A percentile compares a stretch with the other conserved stretches of the same genome.
Conservation (phyloP, 2,888 invertebrate genomes). For the Cephonodes hylas region DNA sequence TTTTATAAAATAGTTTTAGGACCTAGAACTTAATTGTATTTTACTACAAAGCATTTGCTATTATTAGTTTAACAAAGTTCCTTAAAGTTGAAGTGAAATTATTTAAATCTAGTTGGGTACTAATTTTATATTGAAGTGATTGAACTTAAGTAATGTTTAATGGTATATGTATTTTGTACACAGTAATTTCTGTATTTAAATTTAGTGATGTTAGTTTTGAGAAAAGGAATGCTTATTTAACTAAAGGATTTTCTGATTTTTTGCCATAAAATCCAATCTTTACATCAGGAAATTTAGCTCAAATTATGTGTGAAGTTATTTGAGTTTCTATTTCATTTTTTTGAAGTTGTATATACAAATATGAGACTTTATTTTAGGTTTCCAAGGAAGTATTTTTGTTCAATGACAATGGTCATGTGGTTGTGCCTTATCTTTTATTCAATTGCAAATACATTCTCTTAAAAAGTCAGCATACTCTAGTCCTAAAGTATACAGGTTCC, state of each 20-base stretch:
- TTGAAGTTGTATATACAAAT: too few species aligned
- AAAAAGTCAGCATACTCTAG: constrained; percentile 62
- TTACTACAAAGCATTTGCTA: constrained; percentile 3
- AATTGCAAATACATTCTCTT: constrained; percentile 42
- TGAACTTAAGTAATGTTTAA: not conserved
- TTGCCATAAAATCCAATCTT: not conserved
- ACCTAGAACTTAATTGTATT: not conserved
- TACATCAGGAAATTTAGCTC: not conserved
- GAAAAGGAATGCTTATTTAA: not conserved
- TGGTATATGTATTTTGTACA: not conserved
- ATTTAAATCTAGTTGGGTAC: constrained; percentile 19
- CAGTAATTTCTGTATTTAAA: not conserved
- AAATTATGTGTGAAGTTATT: not conserved
- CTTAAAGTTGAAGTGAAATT: constrained; percentile 13
- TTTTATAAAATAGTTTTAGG: constrained; percentile 2
- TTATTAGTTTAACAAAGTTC: constrained; percentile 10
- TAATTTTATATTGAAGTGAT: constrained; percentile 16
- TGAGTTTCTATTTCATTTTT: not conserved
- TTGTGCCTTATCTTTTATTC: constrained; percentile 69
- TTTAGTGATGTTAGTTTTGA: not conserved
- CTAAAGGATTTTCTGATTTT: not conserved
- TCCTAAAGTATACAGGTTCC: constrained; percentile 72
- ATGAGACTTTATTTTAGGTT: not conserved
- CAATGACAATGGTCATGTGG: constrained; percentile 40
- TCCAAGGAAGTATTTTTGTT: not conserved